A percentile compares a stretch with the other conserved stretches of the same genome.
These are phyloP conservation scores for Cottoperca gobio DNA, from an alignment of 2,797 vertebrate species.

Conservation along the genomic window DNA sequence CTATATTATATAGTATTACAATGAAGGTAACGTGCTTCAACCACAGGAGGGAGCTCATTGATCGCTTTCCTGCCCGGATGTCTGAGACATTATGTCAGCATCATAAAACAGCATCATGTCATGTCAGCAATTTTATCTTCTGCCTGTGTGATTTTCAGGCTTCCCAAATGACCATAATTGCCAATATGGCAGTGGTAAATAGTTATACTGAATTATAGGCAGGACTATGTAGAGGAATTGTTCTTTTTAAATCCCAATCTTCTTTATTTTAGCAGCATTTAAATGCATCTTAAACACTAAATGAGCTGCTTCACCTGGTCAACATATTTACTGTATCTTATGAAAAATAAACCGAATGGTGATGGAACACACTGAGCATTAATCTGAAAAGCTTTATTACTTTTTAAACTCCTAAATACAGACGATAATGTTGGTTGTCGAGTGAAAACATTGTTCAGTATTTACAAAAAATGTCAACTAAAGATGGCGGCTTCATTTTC, in stretches of 20 bases:
- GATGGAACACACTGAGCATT: not conserved
- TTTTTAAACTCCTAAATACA: slow-evolving; percentile 34
- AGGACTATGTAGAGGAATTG: not conserved
- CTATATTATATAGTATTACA: not conserved
- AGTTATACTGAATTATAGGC: slow-evolving; percentile 10
- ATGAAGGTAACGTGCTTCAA: not conserved
- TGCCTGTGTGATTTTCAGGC: slow-evolving; percentile 12
- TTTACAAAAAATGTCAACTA: slow-evolving; percentile 44
- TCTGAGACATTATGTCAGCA: no score
- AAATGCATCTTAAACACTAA: not conserved
- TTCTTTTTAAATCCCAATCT: not conserved
- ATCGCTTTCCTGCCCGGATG: slow-evolving; percentile 13
- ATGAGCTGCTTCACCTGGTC: not conserved
- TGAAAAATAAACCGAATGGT: not conserved
- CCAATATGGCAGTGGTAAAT: slow-evolving; percentile 1
- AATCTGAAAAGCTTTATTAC: slow-evolving; percentile 39
- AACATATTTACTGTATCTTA: not conserved
- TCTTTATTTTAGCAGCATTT: not conserved
- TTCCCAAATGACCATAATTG: slow-evolving; percentile 32
- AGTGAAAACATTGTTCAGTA: slow-evolving; percentile 23
- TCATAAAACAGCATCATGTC: not conserved
- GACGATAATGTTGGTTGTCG: not conserved
- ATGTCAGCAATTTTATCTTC: slow-evolving; percentile 37
- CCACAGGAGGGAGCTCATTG: slow-evolving; percentile 78
- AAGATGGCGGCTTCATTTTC: not conserved